Evolutionary conservation across 2,888 invertebrate species (phyloP), one percentile per base, ranked within the genome.

Genomic region (Pollenia angustigena): DNA sequence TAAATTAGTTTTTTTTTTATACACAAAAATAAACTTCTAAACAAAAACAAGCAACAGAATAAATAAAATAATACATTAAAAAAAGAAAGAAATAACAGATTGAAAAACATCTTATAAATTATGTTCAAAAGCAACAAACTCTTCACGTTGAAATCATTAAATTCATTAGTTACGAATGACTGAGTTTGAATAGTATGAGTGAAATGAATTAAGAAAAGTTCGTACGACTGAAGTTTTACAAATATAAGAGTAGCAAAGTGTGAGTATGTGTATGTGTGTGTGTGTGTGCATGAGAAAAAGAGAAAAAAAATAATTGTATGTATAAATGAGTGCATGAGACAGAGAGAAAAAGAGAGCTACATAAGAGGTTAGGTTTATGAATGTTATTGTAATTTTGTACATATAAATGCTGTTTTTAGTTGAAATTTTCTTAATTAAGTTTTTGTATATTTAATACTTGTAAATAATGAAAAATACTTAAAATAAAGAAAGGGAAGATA

Each of bases 401-500:
- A 54, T 76, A 75, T 52, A 48, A 50, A 42, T 80, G 58, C 40
- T n/a, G 16, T 56, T 64, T 46, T 46, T 16, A 76, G 48, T 52
- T 66, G n/a, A 50, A 54, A 42, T 69, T 68, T 18, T 12, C 23
- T 16, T 40, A 42, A 11, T 52, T 52, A 52, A 54, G 48, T 46
- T 81, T 81, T 66, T 71, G 58, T 54, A 75, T 62, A 81, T 58
- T 80, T 80, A 23, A 69, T 66, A 66, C 42, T 50, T 80, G 80
- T 71, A 76, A 50, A 82, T 78, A 79, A 69, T 16, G 54, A 12
- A 40, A 46, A 52, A 12, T 8, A 42, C 14, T 23, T 32, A 68
- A 32, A 46, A 16, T 18, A 68, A 40, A 46, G 6, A 48, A 2
- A 9, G 32, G 18, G 32, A 46, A 66, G 16, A 52, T 32, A 40